These are phyloP conservation scores for Atlantisia rogersi DNA, from an alignment of 2,113 vertebrate species.

Conservation along the genomic window DNA sequence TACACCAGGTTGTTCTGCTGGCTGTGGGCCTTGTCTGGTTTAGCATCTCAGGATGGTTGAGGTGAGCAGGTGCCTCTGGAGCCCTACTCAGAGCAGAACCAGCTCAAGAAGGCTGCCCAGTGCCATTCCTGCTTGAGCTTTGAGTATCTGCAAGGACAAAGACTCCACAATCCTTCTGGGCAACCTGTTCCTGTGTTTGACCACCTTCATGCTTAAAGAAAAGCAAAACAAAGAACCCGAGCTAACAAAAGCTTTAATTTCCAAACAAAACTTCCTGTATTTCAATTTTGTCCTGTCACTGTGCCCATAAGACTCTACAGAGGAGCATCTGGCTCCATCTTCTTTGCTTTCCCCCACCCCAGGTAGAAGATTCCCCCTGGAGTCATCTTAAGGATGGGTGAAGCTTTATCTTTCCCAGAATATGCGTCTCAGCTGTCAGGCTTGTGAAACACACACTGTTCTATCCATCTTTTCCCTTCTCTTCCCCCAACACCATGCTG, in stretches of 20 bases:
- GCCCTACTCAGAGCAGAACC: neutral
- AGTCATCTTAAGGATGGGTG: neutral
- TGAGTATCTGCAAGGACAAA: neutral
- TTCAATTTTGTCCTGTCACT: neutral
- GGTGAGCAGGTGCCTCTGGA: neutral
- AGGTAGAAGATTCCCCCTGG: neutral
- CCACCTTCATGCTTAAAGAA: neutral
- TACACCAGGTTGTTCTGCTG: neutral
- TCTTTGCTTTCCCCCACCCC: neutral
- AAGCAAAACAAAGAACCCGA: neutral
- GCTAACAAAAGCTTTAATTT: neutral
- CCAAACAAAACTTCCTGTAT: neutral
- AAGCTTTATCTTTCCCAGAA: neutral
- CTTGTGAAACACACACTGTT: neutral
- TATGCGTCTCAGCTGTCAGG: neutral
- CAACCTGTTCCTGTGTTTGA: neutral
- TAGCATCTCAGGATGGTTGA: neutral
- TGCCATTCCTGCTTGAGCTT: neutral
- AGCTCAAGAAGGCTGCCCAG: neutral
- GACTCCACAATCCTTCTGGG: neutral
- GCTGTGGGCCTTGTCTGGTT: neutral
- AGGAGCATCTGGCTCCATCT: neutral
- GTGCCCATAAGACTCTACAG: neutral
- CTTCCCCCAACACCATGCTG: neutral
- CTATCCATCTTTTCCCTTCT: neutral